Base-by-base conservation (phyloP, 2,888 invertebrate species). In the Epiblema foenella region DNA sequence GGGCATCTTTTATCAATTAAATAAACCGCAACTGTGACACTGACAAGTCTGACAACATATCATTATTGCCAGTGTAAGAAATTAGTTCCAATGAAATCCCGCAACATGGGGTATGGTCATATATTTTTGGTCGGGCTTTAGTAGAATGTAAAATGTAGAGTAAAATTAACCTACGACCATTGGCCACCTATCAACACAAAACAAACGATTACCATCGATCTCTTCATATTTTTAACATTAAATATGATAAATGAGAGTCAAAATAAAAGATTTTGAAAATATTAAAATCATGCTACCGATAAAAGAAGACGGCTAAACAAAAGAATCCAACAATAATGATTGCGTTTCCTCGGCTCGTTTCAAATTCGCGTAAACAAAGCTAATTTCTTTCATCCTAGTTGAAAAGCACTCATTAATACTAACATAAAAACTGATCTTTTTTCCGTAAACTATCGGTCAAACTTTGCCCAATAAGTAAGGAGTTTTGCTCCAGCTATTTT, bases 341-440 rank as follows among this genome's bases (percentile, higher is more conserved):
- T 65, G 58, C 59, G 66, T 66, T 60, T 54, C 17, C 33, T 51
- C 18, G 64, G 42, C 46, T 51, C 18, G 64, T 29, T 33, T 46
- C n/a, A 59, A 69, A 64, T 69, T 37, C 54, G 33, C 18, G 59
- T 54, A 70, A 70, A 66, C 65, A 59, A 65, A 46, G 20, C 62
- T 60, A 70, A 66, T 70, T 66, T 42, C 59, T 66, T 56, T 52
- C 49, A 68, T 68, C 62, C 46, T 37, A n/a, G 33, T 29, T 49
- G 59, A 66, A 70, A 70, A 46, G 46, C 9, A n/a, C 59, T 66
- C 70, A 60, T 70, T 66, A 70, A 65, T 70, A 54, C 65, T 59
- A 46, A 65, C 59, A 70, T 66, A 70, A 66, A 69, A 66, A 70
- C 70, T 54, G 70, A 70, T 70, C 70, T 59, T 59, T 70, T 59